phyloP scores from a whole-genome alignment of 1,140 invertebrate genomes.

The Cryptotermes secundus region DNA sequence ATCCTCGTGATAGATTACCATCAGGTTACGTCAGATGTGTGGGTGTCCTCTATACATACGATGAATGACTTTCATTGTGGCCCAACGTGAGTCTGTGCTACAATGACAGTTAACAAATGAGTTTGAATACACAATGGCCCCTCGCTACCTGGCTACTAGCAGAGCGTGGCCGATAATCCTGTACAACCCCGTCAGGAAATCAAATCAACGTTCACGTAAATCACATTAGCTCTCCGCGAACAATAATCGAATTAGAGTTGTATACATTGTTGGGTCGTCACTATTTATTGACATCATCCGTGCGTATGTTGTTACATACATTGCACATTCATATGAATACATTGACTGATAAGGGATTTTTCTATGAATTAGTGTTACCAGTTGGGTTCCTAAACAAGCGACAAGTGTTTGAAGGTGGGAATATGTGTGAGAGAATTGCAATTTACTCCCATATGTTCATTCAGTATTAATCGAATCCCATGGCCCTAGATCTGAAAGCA shows the following conservation, averaged over 20 bases:
- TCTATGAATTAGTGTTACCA: background rate
- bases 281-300: background rate
- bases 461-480: too few species aligned
- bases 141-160: background rate
- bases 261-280: background rate
- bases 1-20: too few species aligned
- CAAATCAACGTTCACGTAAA: background rate
- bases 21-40: too few species aligned
- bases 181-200: background rate
- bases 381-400: background rate
- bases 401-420: background rate
- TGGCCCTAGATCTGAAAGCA: too few species aligned
- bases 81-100: background rate
- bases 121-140: background rate
- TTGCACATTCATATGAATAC: background rate
- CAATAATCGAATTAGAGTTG: background rate
- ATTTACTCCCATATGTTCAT: background rate
- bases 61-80: too few species aligned
- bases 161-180: too few species aligned
- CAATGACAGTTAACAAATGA: conserved; percentile 12
- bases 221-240: background rate
- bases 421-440: background rate
- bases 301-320: background rate
- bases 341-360: background rate
- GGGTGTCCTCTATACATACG: too few species aligned